Evolutionary conservation across 2,888 invertebrate species (phyloP), one percentile per base, ranked within the genome.

Genomic region (Spicauda simplicius): DNA sequence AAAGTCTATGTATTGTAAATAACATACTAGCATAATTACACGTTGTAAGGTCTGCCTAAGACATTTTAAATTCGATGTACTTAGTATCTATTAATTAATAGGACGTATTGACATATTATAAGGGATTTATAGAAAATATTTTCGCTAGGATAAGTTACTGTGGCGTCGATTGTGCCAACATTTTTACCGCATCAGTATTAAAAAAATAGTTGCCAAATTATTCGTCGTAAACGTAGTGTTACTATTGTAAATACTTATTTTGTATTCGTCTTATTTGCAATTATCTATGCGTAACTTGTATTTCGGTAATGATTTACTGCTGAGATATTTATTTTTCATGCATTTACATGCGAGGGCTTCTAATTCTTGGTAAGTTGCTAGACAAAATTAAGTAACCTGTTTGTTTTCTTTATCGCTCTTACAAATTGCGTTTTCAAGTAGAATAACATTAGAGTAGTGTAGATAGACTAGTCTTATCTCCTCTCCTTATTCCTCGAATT

Each of bases 171-270:
- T 84, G 92, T 93, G 93, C 93, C 93, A 93, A 91, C 91, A 90
- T 93, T 93, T 93, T 93, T 93, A 93, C 93, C 93, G 90, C 87
- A 87, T 90, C 93, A 93, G 93, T 93, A 93, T 93, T 93, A 25
- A 87, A 90, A 81, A 78, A 75, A 88, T 91, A 92, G 90, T 88
- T 89, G 91, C 91, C 91, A 91, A 91, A 89, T 77, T 79, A 82
- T 76, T 85, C 82, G 84, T 84, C 85, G 85, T 90, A 89, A 87
- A 78, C 82, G 83, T 67, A 67, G 67, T 25, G 11, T 85, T 80
- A 87, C 84, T 81, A 86, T 86, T 92, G 91, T 92, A 92, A 83
- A 91, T 91, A 91, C 74, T 77, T 71, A 71, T 83, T 82, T 83
- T 80, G 74, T 79, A 80, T 84, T 83, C 80, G 82, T 85, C 84